phyloP scores from a whole-genome alignment of 2,888 invertebrate genomes.

The Cerceris rybyensis region DNA sequence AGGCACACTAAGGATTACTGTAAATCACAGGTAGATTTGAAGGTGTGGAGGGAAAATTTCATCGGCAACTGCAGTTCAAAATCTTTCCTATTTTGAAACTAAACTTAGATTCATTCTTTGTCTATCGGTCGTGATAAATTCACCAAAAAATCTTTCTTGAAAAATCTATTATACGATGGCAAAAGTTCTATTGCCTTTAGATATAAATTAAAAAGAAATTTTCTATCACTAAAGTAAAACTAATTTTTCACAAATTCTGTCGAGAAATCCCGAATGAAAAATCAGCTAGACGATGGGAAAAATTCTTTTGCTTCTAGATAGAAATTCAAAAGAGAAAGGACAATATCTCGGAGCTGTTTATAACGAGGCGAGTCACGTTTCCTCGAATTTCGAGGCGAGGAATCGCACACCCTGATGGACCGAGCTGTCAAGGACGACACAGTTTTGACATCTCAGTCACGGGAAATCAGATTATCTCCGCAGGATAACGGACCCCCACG shows the following conservation, averaged over 20 bases:
- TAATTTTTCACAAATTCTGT: too few relatives aligned
- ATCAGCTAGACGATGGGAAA: background rate
- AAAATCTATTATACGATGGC: too few relatives aligned
- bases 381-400: conserved; percentile 10
- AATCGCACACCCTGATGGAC: conserved; percentile 1
- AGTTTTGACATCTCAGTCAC: conserved; percentile 79
- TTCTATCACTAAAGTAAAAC: background rate
- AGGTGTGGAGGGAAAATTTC: background rate
- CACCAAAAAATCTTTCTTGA: too few relatives aligned
- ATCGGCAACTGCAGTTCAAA: background rate
- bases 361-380: conserved; percentile 34
- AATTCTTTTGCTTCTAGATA: background rate
- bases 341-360: conserved; percentile 13
- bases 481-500: conserved; percentile 72
- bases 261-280: background rate
- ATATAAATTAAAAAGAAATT: background rate
- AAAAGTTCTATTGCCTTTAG: too few relatives aligned
- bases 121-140: background rate
- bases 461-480: conserved; percentile 78
- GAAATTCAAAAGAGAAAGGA: background rate
- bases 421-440: conserved; percentile 68
- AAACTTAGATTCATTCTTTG: background rate
- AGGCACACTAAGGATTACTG: conserved; percentile 34
- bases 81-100: background rate
- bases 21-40: conserved; percentile 35